Conservation (phyloP, 2,888 invertebrate species). For the Coleophora flavipennella region DNA sequence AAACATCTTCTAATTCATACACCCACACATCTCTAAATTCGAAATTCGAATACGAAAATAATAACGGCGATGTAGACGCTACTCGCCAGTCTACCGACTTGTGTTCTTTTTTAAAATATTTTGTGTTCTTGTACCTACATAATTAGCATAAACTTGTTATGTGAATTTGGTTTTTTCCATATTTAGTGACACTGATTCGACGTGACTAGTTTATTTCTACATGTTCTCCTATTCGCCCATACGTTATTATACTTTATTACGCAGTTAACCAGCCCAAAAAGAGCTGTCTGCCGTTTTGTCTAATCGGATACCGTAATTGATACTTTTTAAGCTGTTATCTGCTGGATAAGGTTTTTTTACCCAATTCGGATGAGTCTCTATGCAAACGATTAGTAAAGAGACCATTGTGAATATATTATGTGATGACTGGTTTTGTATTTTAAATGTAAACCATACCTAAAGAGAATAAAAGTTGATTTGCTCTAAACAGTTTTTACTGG, state of each 20-base stretch:
- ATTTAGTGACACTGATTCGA: slow-evolving; percentile 49
- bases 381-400: too few relatives aligned
- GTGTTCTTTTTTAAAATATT: slow-evolving; percentile 25
- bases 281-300: too few relatives aligned
- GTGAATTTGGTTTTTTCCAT: slow-evolving; percentile 46
- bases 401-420: too few relatives aligned
- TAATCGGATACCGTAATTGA: too few relatives aligned
- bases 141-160: slow-evolving; percentile 54
- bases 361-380: too few relatives aligned
- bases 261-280: too few relatives aligned
- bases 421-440: too few relatives aligned
- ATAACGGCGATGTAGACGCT: slow-evolving; percentile 25
- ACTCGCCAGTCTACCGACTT: slow-evolving; percentile 14
- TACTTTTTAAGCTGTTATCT: too few relatives aligned
- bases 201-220: slow-evolving; percentile 51
- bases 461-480: too few relatives aligned
- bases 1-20: slow-evolving; percentile 49
- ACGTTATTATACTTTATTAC: slow-evolving; percentile 50
- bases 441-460: too few relatives aligned
- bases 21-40: slow-evolving; percentile 58
- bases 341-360: too few relatives aligned
- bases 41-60: slow-evolving; percentile 44
- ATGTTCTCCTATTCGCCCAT: slow-evolving; percentile 41
- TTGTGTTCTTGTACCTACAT: slow-evolving; percentile 26
- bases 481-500: too few relatives aligned